Evolutionary conservation across 2,113 vertebrate species (phyloP).

Genomic region (Percina caprodes): DNA sequence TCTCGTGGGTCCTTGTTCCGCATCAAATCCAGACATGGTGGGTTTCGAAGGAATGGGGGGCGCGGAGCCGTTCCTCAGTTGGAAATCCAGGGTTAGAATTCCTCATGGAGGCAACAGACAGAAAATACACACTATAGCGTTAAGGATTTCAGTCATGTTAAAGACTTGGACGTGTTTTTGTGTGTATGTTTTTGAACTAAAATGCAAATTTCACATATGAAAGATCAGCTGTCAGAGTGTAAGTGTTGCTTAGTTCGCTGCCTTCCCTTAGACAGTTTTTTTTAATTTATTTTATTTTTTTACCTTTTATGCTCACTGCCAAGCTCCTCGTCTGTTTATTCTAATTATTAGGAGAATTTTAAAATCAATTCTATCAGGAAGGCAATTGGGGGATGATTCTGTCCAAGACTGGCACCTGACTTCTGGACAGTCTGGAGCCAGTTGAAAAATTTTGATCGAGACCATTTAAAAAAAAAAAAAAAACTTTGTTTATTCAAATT

Average conservation of each 20-base stretch:
- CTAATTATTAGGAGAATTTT: conserved; percentile 37
- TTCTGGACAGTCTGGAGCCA: conserved; percentile 12
- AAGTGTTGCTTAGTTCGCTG: conserved; percentile 32
- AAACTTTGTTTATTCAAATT: neutral
- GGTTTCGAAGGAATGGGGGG: too few species aligned
- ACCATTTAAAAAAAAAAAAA: neutral
- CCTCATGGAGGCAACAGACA: too few species aligned
- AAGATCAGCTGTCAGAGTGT: conserved; percentile 29
- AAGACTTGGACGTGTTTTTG: conserved; percentile 12
- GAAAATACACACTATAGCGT: neutral
- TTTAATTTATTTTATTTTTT: too few species aligned
- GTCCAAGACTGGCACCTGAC: conserved; percentile 2
- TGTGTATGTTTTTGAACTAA: neutral
- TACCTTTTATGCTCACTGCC: conserved; percentile 30
- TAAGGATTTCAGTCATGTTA: conserved; percentile 29
- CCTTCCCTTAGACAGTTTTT: conserved; percentile 42
- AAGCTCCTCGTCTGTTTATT: conserved; percentile 53
- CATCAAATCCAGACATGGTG: too few species aligned
- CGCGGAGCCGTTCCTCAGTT: too few species aligned
- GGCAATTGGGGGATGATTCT: neutral
- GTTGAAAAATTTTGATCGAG: neutral
- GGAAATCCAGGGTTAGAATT: too few species aligned
- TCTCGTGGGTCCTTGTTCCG: too few species aligned
- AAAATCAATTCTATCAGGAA: conserved; percentile 55
- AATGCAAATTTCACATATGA: neutral